These are phyloP conservation scores for Chrosomus eos DNA, from an alignment of 2,797 vertebrate species.

Conservation along the genomic window DNA sequence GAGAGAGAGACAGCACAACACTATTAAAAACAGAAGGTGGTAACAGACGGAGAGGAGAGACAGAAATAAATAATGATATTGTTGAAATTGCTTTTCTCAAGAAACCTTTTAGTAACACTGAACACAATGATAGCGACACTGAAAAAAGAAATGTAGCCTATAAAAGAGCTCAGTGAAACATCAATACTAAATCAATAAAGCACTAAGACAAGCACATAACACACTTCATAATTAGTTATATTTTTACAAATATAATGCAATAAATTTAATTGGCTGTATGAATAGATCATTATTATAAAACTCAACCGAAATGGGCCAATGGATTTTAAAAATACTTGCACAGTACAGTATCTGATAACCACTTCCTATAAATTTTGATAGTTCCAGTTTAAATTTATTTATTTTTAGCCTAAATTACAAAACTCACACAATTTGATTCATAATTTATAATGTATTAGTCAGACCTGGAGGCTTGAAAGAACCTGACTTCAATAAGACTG, in stretches of 20 bases:
- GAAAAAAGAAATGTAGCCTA: not conserved
- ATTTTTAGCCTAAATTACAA: not conserved
- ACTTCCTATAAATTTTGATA: not conserved
- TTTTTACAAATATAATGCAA: not conserved
- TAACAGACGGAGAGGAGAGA: not conserved
- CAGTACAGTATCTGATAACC: not conserved
- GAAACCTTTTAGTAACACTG: not conserved
- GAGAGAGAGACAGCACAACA: not conserved
- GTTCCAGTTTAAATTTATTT: not conserved
- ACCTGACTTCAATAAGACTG: not conserved
- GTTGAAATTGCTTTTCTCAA: slow-evolving; percentile 7
- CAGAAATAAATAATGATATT: not conserved
- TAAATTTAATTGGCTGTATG: not conserved
- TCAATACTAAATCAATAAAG: not conserved
- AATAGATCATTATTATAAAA: not conserved
- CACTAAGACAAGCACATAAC: not conserved
- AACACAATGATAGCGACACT: not conserved
- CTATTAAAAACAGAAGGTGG: not conserved
- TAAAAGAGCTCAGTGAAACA: not conserved
- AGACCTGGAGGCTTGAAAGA: slow-evolving; percentile 3
- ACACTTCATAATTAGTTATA: not conserved
- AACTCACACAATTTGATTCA: not conserved
- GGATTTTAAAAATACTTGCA: not conserved
- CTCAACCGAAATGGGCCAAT: not conserved
- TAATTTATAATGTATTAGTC: slow-evolving; percentile 17